Percentiles rank a stretch among this genome's conserved stretches.
phyloP scores from a whole-genome alignment of 1,140 invertebrate genomes.

The Leptestheria dahalacensis region DNA sequence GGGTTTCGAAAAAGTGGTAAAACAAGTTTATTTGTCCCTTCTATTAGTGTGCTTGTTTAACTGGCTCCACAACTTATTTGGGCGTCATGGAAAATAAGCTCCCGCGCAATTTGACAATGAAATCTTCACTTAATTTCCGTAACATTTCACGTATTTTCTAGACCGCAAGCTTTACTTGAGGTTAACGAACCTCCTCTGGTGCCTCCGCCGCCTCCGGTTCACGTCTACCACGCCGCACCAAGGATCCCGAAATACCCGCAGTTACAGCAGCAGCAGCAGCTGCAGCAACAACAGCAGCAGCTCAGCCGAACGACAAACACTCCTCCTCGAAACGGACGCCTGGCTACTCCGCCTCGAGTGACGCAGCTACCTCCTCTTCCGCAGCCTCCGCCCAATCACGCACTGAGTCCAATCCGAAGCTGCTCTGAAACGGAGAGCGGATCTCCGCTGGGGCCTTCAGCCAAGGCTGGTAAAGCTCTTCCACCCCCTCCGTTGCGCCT shows the following conservation, averaged over 20 bases:
- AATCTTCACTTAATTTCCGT: not conserved
- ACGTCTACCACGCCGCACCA: conserved; percentile 32
- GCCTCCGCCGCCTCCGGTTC: conserved; percentile 8
- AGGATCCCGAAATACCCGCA: conserved; percentile 10
- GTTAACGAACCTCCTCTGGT: conserved; percentile 6
- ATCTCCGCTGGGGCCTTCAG: conserved; percentile 6
- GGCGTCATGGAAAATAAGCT: too few relatives aligned
- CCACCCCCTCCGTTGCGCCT: not conserved
- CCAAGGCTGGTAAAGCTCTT: not conserved
- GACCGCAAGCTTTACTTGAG: not conserved
- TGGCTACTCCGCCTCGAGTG: conserved; percentile 1
- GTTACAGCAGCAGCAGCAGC: not conserved
- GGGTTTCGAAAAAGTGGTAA: too few relatives aligned
- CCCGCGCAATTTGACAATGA: too few relatives aligned
- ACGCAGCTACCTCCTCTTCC: not conserved
- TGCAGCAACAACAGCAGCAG: conserved; percentile 2
- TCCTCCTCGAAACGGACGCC: conserved; percentile 8
- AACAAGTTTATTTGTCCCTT: too few relatives aligned
- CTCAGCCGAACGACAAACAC: not conserved
- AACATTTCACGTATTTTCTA: not conserved
- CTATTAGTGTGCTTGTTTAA: too few relatives aligned
- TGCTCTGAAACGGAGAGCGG: conserved; percentile 12
- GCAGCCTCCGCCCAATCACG: not conserved
- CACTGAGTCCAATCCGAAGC: conserved; percentile 13
- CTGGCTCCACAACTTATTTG: too few relatives aligned